Percentiles rank a stretch among this genome's conserved stretches.
phyloP scores from a whole-genome alignment of 2,797 vertebrate species.

The Lutjanus argentimaculatus region DNA sequence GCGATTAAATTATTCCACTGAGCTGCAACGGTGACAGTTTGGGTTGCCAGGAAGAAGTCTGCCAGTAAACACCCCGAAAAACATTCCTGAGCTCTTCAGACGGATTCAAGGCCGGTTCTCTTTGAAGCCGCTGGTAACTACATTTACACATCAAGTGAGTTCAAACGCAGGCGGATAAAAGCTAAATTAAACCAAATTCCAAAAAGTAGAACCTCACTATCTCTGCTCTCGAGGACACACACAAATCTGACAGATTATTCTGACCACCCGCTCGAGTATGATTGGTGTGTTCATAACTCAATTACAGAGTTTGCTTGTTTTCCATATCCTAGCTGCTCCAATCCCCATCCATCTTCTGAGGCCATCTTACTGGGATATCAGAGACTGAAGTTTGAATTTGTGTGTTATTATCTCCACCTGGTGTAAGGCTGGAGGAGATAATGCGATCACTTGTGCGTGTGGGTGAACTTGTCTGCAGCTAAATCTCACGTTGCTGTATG shows the following conservation, averaged over 20 bases:
- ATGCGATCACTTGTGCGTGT: no score
- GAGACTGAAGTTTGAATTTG: background rate
- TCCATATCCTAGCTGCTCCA: background rate
- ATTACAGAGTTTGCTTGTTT: background rate
- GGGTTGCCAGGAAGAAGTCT: background rate
- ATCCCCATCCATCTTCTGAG: background rate
- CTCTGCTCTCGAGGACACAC: background rate
- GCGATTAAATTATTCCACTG: conserved; percentile 10
- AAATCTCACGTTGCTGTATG: no score
- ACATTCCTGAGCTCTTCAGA: background rate
- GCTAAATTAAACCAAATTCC: background rate
- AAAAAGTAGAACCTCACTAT: background rate
- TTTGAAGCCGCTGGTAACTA: background rate
- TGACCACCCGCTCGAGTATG: background rate
- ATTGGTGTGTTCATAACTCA: background rate
- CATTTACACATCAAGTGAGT: background rate
- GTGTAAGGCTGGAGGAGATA: no score
- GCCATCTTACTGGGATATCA: background rate
- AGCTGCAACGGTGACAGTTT: conserved; percentile 15
- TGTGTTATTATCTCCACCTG: background rate
- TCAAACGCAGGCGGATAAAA: conserved; percentile 1
- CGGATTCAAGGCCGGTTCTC: background rate
- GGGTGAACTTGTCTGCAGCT: no score
- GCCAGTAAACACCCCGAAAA: background rate
- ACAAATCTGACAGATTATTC: background rate